Evolutionary conservation across 2,797 vertebrate genomes (phyloP).

Genomic region (Ispidina picta): DNA sequence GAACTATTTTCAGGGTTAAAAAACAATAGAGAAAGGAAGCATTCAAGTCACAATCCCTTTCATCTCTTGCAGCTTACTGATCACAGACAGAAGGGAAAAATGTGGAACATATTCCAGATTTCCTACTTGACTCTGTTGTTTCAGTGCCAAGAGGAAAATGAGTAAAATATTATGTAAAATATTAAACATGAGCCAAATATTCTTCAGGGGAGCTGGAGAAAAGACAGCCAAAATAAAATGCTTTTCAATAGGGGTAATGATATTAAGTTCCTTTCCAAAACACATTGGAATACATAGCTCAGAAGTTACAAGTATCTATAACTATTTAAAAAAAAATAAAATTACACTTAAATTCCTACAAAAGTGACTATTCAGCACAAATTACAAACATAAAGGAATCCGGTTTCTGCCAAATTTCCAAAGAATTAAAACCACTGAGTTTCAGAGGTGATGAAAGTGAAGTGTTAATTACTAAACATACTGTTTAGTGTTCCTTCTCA

Average conservation of each 20-base stretch:
- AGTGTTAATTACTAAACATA: neutral
- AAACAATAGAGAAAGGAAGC: slow-evolving; percentile 31
- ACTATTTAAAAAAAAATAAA: neutral
- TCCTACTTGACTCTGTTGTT: slow-evolving; percentile 45
- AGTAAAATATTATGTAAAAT: slow-evolving; percentile 65
- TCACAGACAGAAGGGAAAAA: slow-evolving; percentile 58
- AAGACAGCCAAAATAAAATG: slow-evolving; percentile 30
- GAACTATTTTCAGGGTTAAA: slow-evolving; percentile 4
- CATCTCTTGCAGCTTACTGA: slow-evolving; percentile 61
- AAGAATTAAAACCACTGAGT: neutral
- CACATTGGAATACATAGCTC: neutral
- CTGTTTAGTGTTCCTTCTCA: neutral
- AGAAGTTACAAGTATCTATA: neutral
- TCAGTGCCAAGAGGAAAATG: slow-evolving; percentile 49
- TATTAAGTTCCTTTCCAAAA: slow-evolving; percentile 26
- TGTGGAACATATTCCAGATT: slow-evolving; percentile 62
- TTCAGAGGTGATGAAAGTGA: neutral
- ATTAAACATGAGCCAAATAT: slow-evolving; percentile 49
- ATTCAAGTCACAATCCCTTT: slow-evolving; percentile 30
- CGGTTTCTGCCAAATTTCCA: neutral
- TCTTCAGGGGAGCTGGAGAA: neutral
- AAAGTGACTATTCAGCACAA: neutral
- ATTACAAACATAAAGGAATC: neutral
- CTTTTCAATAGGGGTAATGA: neutral
- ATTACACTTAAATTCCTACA: neutral